Base-by-base conservation (phyloP, 2,888 invertebrate genomes). In the Tenthredo scrophulariae region DNA sequence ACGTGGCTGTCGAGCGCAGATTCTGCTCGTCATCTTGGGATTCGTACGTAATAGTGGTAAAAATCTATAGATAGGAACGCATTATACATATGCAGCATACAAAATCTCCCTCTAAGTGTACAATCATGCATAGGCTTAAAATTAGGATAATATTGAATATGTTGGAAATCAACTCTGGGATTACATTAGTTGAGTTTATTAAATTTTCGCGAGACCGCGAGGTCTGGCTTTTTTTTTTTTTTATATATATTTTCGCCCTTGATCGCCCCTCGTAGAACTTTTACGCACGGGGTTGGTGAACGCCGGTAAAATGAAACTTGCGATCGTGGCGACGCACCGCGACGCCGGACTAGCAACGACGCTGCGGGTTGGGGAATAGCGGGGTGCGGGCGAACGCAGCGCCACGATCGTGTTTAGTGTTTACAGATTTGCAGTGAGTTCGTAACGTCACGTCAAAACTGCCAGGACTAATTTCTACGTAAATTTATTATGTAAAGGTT, bases 401-500 rank as follows among this genome's bases (percentile, higher is more conserved):
- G 91, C 92, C 90, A 88, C 90, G 89, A 88, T 87, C 87, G 89
- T 62, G 80, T 62, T 58, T 86, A 90, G 89, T 92, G 92, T 92
- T 92, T 92, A 92, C 92, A 92, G 91, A 91, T 91, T 92, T 89
- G 89, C 90, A 91, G 92, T 92, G 91, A 90, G 90, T 92, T 91
- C 90, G 91, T 92, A 92, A 92, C 92, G 92, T 92, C 92, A 92
- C 92, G 92, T 92, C 92, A 92, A 91, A 92, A 91, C 90, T 91
- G 91, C 83, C 91, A 92, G 90, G 90, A 90, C 90, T 90, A 91
- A 89, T 91, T 91, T 92, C 89, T 91, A 91, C 90, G 86, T 89
- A 89, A 90, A 90, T 91, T 91, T 92, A 92, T 91, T 92, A 92
- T 92, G 92, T 92, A 92, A 92, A 92, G 92, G 92, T 92, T 92